A percentile compares a stretch with the other conserved stretches of the same genome.
Evolutionary conservation across 2,113 vertebrate species (phyloP).

Genomic region (Aptenodytes forsteri): DNA sequence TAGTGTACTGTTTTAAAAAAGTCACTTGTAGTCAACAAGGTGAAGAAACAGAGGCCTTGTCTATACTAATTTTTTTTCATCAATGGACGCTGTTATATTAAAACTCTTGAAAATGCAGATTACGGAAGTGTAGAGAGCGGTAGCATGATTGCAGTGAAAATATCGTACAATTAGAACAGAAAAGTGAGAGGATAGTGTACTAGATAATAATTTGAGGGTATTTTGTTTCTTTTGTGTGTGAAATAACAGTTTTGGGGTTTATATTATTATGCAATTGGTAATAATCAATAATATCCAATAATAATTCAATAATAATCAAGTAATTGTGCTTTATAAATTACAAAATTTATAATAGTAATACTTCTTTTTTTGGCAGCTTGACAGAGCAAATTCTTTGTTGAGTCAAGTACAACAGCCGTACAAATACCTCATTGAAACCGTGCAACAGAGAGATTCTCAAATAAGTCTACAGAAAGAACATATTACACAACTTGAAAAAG

Average conservation of each 20-base stretch:
- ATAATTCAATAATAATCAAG: not conserved
- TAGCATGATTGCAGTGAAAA: not conserved
- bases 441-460: constrained; percentile 88
- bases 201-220: not conserved
- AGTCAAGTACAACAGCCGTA: constrained; percentile 92
- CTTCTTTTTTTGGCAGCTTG: constrained; percentile 75
- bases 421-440: constrained; percentile 90
- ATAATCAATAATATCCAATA: not conserved
- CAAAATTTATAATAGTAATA: not conserved
- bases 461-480: constrained; percentile 80
- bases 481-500: constrained; percentile 82
- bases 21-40: not conserved
- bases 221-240: not conserved
- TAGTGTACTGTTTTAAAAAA: not conserved
- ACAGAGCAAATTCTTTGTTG: constrained; percentile 85
- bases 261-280: not conserved
- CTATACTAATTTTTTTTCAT: not conserved
- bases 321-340: not conserved
- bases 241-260: not conserved
- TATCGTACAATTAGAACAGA: not conserved
- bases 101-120: not conserved
- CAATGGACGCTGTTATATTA: not conserved
- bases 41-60: not conserved
- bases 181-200: not conserved
- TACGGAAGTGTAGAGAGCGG: not conserved